Percentiles rank a stretch among this genome's conserved stretches.
phyloP scores from a whole-genome alignment of 2,113 vertebrate species.

The Leptobrachium leishanense region DNA sequence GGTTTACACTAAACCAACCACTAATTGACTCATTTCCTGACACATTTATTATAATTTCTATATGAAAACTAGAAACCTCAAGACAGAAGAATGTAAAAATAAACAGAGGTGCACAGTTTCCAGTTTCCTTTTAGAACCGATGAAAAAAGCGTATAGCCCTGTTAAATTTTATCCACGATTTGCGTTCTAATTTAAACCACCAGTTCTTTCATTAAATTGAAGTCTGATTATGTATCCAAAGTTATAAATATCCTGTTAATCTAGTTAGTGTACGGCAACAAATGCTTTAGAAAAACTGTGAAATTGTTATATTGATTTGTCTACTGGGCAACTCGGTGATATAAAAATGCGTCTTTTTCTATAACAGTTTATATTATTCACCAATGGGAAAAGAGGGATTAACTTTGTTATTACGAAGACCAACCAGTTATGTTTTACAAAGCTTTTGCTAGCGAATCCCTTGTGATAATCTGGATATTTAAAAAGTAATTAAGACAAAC shows the following conservation, averaged over 20 bases:
- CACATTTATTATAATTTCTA: neutral
- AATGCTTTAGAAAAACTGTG: slow-evolving; percentile 8
- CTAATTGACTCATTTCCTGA: neutral
- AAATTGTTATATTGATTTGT: neutral
- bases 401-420: neutral
- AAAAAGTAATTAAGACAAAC: slow-evolving; percentile 1
- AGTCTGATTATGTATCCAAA: neutral
- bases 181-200: slow-evolving; percentile 12
- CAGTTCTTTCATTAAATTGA: slow-evolving; percentile 7
- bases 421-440: slow-evolving; percentile 13
- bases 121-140: neutral
- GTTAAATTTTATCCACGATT: neutral
- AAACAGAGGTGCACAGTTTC: neutral
- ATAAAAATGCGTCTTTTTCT: neutral
- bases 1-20: neutral
- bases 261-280: neutral
- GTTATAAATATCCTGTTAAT: neutral
- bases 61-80: slow-evolving; percentile 5
- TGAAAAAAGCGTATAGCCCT: neutral
- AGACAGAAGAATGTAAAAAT: neutral
- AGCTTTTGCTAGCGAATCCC: slow-evolving; percentile 10
- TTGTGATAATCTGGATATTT: slow-evolving; percentile 4
- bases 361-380: neutral
- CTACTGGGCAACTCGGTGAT: neutral
- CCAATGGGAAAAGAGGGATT: slow-evolving; percentile 12